These are phyloP conservation scores for Leptinotarsa defecta DNA, from an alignment of 1,140 invertebrate genomes.

Conservation along the genomic window DNA sequence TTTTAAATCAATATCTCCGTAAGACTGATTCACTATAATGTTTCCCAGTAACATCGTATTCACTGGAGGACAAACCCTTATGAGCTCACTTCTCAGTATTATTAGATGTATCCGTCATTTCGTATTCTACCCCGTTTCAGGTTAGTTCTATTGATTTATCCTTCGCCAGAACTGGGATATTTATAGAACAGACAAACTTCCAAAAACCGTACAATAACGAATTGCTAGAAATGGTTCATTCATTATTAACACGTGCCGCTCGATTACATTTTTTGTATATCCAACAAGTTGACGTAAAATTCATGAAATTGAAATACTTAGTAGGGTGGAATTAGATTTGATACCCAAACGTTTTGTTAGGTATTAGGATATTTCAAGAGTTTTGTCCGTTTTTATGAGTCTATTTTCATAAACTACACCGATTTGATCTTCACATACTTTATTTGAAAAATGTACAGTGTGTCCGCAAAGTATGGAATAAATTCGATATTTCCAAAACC, in stretches of 20 bases:
- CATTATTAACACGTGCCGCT: background rate
- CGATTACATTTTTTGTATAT: background rate
- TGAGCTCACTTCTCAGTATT: background rate
- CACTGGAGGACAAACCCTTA: background rate
- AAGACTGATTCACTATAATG: background rate
- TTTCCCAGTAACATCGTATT: background rate
- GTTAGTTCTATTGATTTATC: background rate
- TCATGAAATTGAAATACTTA: too few species aligned
- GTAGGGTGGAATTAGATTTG: too few species aligned
- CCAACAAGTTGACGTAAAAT: background rate
- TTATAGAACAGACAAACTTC: conserved; percentile 4
- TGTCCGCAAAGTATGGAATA: too few species aligned
- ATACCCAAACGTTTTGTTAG: too few species aligned
- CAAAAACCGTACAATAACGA: background rate
- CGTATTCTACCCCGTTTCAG: background rate
- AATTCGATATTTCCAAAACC: too few species aligned
- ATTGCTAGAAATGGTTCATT: conserved; percentile 1
- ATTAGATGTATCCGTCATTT: background rate
- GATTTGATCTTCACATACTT: too few species aligned
- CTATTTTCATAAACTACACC: too few species aligned
- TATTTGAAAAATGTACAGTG: too few species aligned
- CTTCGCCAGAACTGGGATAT: conserved; percentile 4
- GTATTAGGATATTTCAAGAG: too few species aligned
- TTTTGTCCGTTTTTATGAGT: too few species aligned
- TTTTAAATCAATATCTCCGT: background rate